Conservation (phyloP, 2,797 vertebrate species). For the Babyrousa celebensis region DNA sequence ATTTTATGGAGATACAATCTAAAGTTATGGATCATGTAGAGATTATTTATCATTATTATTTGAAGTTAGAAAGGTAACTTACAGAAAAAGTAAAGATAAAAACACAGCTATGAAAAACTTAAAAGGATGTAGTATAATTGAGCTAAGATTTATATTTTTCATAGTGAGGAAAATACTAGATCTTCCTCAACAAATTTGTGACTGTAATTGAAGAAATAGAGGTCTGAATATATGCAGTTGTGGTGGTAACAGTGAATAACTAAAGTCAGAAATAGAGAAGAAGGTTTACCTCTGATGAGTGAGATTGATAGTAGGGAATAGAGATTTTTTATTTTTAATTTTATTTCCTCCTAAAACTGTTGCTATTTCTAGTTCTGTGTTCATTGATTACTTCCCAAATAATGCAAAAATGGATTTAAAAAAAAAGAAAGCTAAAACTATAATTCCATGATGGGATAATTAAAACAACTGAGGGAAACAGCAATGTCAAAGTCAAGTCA, state of each 20-base stretch:
- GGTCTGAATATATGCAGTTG: neutral
- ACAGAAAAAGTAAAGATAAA: conserved; percentile 20
- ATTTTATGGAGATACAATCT: neutral
- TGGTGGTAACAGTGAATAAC: neutral
- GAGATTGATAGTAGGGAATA: neutral
- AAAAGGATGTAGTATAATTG: neutral
- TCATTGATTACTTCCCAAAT: conserved; percentile 30
- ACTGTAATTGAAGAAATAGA: neutral
- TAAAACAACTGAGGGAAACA: neutral
- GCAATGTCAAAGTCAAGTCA: neutral
- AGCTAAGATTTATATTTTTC: neutral
- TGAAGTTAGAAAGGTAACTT: neutral
- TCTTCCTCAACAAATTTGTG: neutral
- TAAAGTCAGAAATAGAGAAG: neutral
- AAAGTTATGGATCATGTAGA: neutral
- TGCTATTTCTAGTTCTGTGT: neutral
- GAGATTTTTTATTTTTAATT: conserved; percentile 45
- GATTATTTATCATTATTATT: neutral
- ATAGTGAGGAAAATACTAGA: neutral
- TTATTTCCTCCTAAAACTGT: neutral
- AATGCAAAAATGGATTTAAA: neutral
- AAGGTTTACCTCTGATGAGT: neutral
- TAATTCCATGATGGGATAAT: neutral
- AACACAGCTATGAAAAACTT: neutral
- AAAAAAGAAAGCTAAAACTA: neutral